These are phyloP conservation scores for Seira ritae DNA, from an alignment of 2,888 invertebrate species.

Conservation along the genomic window DNA sequence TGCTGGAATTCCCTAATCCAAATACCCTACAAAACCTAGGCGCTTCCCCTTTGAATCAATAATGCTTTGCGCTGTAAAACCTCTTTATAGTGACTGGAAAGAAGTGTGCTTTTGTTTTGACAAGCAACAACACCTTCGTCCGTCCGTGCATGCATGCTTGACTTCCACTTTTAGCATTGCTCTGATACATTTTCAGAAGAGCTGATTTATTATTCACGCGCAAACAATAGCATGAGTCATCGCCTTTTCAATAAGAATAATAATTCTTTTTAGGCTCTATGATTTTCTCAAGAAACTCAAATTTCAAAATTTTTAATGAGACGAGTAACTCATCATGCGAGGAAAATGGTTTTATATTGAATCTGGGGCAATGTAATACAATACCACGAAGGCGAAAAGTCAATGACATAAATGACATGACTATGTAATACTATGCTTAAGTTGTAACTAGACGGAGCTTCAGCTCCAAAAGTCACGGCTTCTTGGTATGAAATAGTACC, in stretches of 20 bases:
- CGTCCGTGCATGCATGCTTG: background rate
- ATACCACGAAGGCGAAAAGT: too few relatives aligned
- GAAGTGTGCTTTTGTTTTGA: conserved; percentile 9
- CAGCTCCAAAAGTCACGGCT: background rate
- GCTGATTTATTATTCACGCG: too few relatives aligned
- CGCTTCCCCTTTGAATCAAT: background rate
- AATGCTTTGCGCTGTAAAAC: background rate
- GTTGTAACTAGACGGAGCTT: background rate
- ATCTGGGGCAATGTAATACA: background rate
- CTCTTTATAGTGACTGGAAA: background rate
- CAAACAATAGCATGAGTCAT: too few relatives aligned
- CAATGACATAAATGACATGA: too few relatives aligned
- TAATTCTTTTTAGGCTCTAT: too few relatives aligned
- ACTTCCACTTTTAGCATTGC: background rate
- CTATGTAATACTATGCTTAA: background rate
- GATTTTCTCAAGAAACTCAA: too few relatives aligned
- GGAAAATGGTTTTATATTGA: too few relatives aligned
- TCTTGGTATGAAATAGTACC: background rate
- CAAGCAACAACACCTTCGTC: background rate
- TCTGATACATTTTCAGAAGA: background rate
- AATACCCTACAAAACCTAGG: background rate
- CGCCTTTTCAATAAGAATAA: too few relatives aligned
- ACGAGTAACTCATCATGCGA: too few relatives aligned
- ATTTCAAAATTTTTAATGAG: too few relatives aligned
- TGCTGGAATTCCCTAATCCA: conserved; percentile 44